These are phyloP conservation scores for Meandrusa payeni DNA, from an alignment of 2,888 invertebrate genomes.

Conservation along the genomic window DNA sequence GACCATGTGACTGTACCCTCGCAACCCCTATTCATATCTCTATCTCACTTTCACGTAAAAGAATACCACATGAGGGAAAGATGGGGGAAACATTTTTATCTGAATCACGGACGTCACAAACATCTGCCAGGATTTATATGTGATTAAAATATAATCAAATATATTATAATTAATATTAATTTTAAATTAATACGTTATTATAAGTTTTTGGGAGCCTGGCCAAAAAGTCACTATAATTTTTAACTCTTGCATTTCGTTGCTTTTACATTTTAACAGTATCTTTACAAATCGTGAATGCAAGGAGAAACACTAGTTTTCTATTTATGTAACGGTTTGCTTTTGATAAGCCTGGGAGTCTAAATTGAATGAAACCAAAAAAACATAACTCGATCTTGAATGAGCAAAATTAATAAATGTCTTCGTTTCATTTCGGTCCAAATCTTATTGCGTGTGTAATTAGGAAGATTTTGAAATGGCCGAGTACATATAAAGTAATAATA, in stretches of 20 bases:
- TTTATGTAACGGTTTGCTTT: constrained; percentile 65
- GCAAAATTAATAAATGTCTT: neutral
- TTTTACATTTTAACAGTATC: constrained; percentile 11
- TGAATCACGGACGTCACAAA: constrained; percentile 57
- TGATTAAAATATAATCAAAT: neutral
- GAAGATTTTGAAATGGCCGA: constrained; percentile 1
- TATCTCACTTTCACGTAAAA: constrained; percentile 41
- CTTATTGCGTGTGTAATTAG: constrained; percentile 1
- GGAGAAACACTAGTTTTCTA: constrained; percentile 25
- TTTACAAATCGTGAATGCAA: neutral
- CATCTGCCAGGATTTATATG: constrained; percentile 70
- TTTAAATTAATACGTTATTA: neutral
- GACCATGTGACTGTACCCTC: constrained; percentile 68
- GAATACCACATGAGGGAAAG: constrained; percentile 29
- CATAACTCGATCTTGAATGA: constrained; percentile 18
- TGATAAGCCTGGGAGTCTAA: constrained; percentile 36
- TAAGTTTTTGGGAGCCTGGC: neutral
- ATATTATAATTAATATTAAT: constrained; percentile 1
- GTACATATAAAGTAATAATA: constrained; percentile 13
- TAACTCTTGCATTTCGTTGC: constrained; percentile 7
- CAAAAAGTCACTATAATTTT: neutral
- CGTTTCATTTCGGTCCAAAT: neutral
- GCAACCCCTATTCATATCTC: constrained; percentile 62
- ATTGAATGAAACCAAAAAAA: constrained; percentile 15
- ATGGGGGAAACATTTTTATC: constrained; percentile 41